Conservation (phyloP, 1,140 invertebrate genomes). For the Drosophila sulfurigaster region DNA sequence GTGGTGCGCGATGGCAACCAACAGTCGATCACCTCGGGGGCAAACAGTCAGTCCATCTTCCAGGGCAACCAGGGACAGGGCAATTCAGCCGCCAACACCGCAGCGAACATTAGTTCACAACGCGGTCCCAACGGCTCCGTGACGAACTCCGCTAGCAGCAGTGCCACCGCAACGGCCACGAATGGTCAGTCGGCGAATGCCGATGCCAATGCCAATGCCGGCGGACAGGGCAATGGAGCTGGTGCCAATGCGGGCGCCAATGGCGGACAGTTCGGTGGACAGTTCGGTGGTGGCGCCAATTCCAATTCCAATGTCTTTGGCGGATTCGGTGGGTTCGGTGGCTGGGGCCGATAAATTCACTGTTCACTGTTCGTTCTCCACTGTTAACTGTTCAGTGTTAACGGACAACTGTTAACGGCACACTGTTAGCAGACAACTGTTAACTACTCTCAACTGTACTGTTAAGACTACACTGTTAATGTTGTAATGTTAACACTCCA, state of each 20-base stretch:
- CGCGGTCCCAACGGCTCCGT: conserved; percentile 61
- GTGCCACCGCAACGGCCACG: conserved; percentile 52
- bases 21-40: conserved; percentile 55
- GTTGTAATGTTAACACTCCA: no score
- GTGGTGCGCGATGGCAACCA: conserved; percentile 56
- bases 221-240: conserved; percentile 30
- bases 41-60: conserved; percentile 79
- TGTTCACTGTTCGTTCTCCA: not conserved
- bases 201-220: conserved; percentile 65
- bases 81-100: conserved; percentile 63
- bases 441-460: no score
- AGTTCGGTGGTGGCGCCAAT: conserved; percentile 53
- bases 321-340: conserved; percentile 40
- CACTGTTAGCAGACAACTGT: no score
- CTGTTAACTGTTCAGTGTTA: no score
- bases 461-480: no score
- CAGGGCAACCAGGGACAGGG: conserved; percentile 73
- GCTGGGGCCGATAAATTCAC: conserved; percentile 57
- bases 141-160: conserved; percentile 71
- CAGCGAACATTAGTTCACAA: conserved; percentile 64
- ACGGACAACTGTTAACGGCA: no score
- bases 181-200: conserved; percentile 65
- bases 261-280: conserved; percentile 24
- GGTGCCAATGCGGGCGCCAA: conserved; percentile 9
- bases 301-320: conserved; percentile 62